A percentile compares a stretch with the other conserved stretches of the same genome.
These are phyloP conservation scores for Achroia grisella DNA, from an alignment of 1,140 invertebrate species.

Conservation along the genomic window DNA sequence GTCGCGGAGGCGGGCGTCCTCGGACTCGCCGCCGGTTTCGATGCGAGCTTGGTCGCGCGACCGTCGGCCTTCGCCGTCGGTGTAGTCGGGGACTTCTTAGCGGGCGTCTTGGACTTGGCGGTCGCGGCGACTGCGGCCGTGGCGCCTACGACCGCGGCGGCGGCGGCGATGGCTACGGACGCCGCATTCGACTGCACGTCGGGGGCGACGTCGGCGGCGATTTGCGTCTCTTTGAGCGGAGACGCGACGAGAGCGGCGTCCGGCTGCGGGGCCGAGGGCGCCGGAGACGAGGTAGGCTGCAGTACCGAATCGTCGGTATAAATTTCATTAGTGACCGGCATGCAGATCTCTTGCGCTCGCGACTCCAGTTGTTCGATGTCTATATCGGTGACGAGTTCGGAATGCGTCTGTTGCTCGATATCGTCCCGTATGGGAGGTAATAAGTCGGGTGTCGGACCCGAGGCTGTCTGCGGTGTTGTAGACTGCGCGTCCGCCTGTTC, in stretches of 20 bases:
- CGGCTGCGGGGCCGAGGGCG: constrained; percentile 4
- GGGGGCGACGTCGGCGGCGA: constrained; percentile 31
- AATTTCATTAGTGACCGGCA: constrained; percentile 51
- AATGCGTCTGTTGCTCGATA: constrained; percentile 8
- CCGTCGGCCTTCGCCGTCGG: constrained; percentile 15
- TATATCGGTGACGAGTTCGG: constrained; percentile 53
- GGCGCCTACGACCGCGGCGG: constrained; percentile 25
- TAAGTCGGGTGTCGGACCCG: constrained; percentile 44
- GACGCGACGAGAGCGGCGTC: constrained; percentile 13
- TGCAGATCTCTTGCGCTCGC: constrained; percentile 57
- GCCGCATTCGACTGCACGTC: constrained; percentile 27
- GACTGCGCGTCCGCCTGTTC: constrained; percentile 8
- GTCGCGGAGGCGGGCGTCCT: constrained; percentile 16
- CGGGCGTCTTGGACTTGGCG: constrained; percentile 9
- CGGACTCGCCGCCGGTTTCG: constrained; percentile 29
- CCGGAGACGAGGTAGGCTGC: constrained; percentile 18
- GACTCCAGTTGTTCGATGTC: constrained; percentile 57
- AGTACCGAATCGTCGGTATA: constrained; percentile 32
- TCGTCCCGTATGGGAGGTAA: constrained; percentile 32
- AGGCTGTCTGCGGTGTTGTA: constrained; percentile 1
- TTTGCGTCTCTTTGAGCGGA: constrained; percentile 13
- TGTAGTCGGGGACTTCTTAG: constrained; percentile 17
- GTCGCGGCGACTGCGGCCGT: constrained; percentile 9
- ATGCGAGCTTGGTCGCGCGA: constrained; percentile 16
- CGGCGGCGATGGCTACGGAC: constrained; percentile 33